These are phyloP conservation scores for Ephestia elutella DNA, from an alignment of 1,140 invertebrate species.

Conservation along the genomic window DNA sequence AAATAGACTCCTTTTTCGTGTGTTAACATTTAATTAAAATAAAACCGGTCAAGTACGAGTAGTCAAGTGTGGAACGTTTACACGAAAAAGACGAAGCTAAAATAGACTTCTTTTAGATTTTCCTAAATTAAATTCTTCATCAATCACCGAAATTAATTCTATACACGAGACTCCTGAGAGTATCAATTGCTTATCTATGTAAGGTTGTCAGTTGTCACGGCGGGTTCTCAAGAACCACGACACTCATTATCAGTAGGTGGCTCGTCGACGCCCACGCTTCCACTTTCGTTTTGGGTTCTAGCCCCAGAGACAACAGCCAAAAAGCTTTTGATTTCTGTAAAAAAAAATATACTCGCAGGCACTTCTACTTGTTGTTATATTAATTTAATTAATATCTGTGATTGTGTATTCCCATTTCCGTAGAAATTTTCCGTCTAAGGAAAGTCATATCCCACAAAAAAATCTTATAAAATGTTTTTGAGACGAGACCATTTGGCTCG, in stretches of 20 bases:
- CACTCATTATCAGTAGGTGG: constrained; percentile 23
- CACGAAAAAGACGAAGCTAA: too few relatives aligned
- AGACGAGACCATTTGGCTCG: too few relatives aligned
- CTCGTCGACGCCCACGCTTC: constrained; percentile 46
- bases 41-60: neutral
- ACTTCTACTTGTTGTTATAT: too few relatives aligned
- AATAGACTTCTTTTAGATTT: too few relatives aligned
- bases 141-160: neutral
- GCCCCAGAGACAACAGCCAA: neutral
- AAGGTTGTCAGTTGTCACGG: constrained; percentile 14
- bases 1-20: neutral
- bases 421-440: too few relatives aligned
- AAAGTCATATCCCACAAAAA: too few relatives aligned
- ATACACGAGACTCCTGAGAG: neutral
- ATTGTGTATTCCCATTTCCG: too few relatives aligned
- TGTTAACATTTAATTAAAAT: neutral
- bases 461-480: too few relatives aligned
- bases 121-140: too few relatives aligned
- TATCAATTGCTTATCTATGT: constrained; percentile 1
- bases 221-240: constrained; percentile 21
- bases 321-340: neutral
- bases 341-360: too few relatives aligned
- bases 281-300: constrained; percentile 51
- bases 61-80: too few relatives aligned
- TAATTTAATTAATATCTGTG: too few relatives aligned